phyloP scores from a whole-genome alignment of 2,888 invertebrate species.

The Doris montereyensis region DNA sequence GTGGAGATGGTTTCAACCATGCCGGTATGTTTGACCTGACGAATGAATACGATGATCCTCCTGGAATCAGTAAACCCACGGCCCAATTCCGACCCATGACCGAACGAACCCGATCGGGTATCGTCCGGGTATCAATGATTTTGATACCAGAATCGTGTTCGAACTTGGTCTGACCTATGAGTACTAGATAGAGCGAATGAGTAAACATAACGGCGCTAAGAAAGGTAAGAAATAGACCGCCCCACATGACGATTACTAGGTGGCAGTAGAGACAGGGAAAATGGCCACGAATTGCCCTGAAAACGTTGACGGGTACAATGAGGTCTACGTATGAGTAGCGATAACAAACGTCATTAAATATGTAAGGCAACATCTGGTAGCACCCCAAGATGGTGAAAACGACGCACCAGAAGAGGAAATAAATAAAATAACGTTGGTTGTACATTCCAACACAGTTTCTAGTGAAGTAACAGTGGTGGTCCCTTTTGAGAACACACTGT shows the following conservation, averaged over 20 bases:
- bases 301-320: constrained; percentile 52
- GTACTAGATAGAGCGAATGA: constrained; percentile 47
- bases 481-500: constrained; percentile 66
- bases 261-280: constrained; percentile 43
- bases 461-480: constrained; percentile 70
- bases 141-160: constrained; percentile 58
- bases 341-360: constrained; percentile 44
- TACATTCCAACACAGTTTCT: constrained; percentile 64
- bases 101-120: constrained; percentile 48
- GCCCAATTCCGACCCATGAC: constrained; percentile 64
- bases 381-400: constrained; percentile 52
- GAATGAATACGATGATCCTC: too few relatives aligned
- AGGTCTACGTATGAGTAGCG: constrained; percentile 49
- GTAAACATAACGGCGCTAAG: constrained; percentile 51
- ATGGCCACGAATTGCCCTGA: constrained; percentile 52
- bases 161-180: constrained; percentile 57
- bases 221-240: constrained; percentile 51
- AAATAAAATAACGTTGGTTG: constrained; percentile 66
- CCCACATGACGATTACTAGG: constrained; percentile 54
- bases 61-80: constrained; percentile 62
- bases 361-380: constrained; percentile 46
- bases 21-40: too few relatives aligned
- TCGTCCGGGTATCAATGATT: constrained; percentile 48
- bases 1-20: constrained; percentile 49
- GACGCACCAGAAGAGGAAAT: constrained; percentile 62